A percentile compares a stretch with the other conserved stretches of the same genome.
phyloP scores from a whole-genome alignment of 2,113 vertebrate species.

The Percina caprodes region DNA sequence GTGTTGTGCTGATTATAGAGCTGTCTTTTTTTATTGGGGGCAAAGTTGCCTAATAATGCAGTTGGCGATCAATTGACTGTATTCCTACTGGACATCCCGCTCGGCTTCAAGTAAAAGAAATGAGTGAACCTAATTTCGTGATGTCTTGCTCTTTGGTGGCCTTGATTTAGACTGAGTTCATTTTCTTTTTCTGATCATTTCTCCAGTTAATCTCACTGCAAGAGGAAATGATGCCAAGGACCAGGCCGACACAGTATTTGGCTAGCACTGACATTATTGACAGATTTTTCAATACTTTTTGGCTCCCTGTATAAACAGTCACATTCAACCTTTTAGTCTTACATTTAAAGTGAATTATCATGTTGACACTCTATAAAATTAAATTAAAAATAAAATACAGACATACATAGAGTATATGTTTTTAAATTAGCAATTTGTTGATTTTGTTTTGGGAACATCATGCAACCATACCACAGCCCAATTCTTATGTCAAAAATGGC shows the following conservation, averaged over 20 bases:
- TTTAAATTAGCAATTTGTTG: neutral
- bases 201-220: conserved; percentile 31
- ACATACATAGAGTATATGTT: neutral
- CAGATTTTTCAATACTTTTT: no score
- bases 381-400: neutral
- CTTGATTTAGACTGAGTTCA: neutral
- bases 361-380: neutral
- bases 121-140: conserved; percentile 11
- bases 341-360: neutral
- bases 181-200: conserved; percentile 14
- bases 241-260: neutral
- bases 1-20: neutral
- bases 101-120: neutral
- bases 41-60: conserved; percentile 25
- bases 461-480: neutral
- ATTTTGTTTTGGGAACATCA: neutral
- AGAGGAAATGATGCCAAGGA: conserved; percentile 13
- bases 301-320: neutral
- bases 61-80: neutral
- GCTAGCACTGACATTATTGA: neutral
- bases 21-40: conserved; percentile 1
- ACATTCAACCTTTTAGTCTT: neutral
- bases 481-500: neutral
- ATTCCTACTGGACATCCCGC: neutral
- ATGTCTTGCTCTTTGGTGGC: conserved; percentile 20